phyloP scores from a whole-genome alignment of 2,888 invertebrate species.

The Chouioia cunea region DNA sequence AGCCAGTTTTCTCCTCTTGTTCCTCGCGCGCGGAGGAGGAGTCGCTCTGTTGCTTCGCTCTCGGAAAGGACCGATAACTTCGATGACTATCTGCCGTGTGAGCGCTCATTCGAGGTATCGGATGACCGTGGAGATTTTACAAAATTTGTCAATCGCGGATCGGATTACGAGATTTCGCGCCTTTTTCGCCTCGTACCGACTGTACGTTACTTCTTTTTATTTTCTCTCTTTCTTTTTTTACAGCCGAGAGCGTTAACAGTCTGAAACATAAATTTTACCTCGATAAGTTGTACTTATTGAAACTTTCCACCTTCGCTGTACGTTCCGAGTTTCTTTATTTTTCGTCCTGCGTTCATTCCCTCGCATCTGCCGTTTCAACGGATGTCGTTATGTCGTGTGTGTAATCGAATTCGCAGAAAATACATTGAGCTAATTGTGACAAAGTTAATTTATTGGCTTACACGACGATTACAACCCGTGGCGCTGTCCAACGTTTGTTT shows the following conservation, averaged over 20 bases:
- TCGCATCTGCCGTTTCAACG: conserved; percentile 4
- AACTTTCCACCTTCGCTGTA: conserved; percentile 5
- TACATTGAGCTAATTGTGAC: conserved; percentile 23
- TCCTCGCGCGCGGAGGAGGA: conserved; percentile 51
- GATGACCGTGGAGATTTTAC: background rate
- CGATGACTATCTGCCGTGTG: conserved; percentile 1
- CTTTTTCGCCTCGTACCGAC: background rate
- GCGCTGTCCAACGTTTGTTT: conserved; percentile 7
- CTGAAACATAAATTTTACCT: conserved; percentile 12
- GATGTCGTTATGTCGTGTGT: conserved; percentile 13
- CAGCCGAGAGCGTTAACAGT: background rate
- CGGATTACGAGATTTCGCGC: conserved; percentile 9
- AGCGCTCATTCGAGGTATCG: background rate
- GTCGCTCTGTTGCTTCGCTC: background rate
- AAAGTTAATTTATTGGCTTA: conserved; percentile 25
- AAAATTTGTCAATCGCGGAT: conserved; percentile 42
- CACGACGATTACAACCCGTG: conserved; percentile 1
- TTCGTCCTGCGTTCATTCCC: background rate
- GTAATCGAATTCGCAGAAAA: conserved; percentile 26
- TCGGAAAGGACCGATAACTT: background rate
- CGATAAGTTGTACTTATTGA: conserved; percentile 11
- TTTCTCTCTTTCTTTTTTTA: conserved; percentile 1
- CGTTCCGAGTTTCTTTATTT: background rate
- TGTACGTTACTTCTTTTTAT: background rate
- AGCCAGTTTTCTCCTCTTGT: no score